Conservation (phyloP, 2,797 vertebrate genomes). For the Acrocephalus scirpaceus region DNA sequence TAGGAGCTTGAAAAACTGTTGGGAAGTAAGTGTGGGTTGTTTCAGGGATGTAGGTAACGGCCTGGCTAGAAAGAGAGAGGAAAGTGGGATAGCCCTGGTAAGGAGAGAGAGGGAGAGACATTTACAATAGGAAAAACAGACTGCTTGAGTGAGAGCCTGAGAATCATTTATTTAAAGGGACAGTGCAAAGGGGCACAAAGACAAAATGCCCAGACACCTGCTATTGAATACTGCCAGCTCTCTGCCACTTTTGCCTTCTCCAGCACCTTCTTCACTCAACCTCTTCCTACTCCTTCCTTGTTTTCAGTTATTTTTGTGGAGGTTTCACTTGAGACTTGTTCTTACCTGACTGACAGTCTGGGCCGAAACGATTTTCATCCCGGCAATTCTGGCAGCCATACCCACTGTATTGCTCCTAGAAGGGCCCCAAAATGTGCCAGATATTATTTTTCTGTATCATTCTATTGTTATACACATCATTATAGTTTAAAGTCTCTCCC, state of each 20-base stretch:
- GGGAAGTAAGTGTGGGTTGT: neutral
- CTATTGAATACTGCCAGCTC: neutral
- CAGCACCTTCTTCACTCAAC: neutral
- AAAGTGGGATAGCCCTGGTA: neutral
- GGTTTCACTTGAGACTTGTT: neutral
- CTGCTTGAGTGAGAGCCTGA: neutral
- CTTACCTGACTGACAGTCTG: slow-evolving; percentile 86
- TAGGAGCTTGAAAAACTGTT: neutral
- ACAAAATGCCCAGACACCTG: neutral
- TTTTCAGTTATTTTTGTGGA: neutral
- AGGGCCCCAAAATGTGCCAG: neutral
- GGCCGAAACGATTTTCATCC: slow-evolving; percentile 80
- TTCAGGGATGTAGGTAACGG: neutral
- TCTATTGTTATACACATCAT: neutral
- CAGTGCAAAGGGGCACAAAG: neutral
- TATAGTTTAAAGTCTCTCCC: neutral
- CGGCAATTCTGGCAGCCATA: slow-evolving; percentile 88
- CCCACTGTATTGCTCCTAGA: slow-evolving; percentile 79
- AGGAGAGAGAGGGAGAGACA: neutral
- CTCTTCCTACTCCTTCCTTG: neutral
- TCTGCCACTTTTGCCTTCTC: neutral
- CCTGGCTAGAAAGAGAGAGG: neutral
- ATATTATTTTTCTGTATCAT: neutral
- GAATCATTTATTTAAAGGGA: neutral
- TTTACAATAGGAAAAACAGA: neutral